A percentile compares a stretch with the other conserved stretches of the same genome.
Evolutionary conservation across 2,113 vertebrate genomes (phyloP).

Genomic region (Casuarius casuarius): DNA sequence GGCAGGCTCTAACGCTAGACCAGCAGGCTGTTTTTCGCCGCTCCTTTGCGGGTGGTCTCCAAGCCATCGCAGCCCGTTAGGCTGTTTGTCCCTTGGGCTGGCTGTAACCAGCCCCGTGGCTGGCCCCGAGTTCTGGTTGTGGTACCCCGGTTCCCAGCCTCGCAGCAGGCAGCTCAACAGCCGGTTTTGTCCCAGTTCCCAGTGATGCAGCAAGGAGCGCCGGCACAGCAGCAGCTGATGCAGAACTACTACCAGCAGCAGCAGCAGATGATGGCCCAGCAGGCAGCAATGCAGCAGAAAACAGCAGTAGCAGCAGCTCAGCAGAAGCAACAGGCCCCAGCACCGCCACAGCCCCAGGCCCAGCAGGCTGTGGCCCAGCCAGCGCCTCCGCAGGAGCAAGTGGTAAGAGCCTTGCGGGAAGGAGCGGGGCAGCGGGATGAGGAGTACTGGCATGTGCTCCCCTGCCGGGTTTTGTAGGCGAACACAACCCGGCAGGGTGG

Average conservation of each 20-base stretch:
- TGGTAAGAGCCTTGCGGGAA: constrained; percentile 43
- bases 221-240: constrained; percentile 76
- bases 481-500: not conserved
- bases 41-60: not conserved
- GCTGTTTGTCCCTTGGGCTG: not conserved
- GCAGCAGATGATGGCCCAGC: constrained; percentile 77
- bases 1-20: rapidly evolving
- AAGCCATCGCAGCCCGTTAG: not conserved
- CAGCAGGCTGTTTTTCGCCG: rapidly evolving
- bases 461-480: not conserved
- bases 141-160: constrained; percentile 35
- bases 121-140: not conserved
- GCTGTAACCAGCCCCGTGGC: not conserved
- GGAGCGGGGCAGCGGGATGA: not conserved
- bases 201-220: constrained; percentile 68
- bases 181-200: constrained; percentile 76
- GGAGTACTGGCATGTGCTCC: not conserved
- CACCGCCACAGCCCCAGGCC: constrained; percentile 1
- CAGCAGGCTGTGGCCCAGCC: not conserved
- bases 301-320: constrained; percentile 14
- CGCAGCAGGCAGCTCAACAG: not conserved
- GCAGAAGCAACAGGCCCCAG: constrained; percentile 40
- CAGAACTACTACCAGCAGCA: constrained; percentile 83
- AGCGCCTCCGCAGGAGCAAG: constrained; percentile 56
- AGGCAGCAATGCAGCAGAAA: constrained; percentile 77